These are phyloP conservation scores for Danio choprae DNA, from an alignment of 2,797 vertebrate genomes.

Conservation along the genomic window DNA sequence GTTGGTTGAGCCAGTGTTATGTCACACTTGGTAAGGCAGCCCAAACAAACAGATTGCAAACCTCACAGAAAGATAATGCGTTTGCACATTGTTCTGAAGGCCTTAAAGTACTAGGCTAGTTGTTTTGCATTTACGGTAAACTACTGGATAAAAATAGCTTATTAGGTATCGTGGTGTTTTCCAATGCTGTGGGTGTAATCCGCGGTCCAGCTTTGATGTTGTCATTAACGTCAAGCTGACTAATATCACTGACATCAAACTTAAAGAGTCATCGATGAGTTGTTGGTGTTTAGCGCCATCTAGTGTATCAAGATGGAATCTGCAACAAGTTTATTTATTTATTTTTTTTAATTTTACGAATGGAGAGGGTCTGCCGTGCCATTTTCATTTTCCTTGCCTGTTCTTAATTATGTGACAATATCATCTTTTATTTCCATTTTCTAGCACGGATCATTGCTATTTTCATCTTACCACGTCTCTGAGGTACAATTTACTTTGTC, in stretches of 20 bases:
- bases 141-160: neutral
- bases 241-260: neutral
- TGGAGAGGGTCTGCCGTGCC: neutral
- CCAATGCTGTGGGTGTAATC: neutral
- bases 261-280: neutral
- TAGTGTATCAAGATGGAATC: constrained; percentile 28
- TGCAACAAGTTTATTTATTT: neutral
- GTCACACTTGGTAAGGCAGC: constrained; percentile 5
- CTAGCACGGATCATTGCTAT: neutral
- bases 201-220: neutral
- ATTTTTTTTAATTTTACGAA: neutral
- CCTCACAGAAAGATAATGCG: constrained; percentile 53
- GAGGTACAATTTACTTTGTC: neutral
- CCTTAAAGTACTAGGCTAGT: neutral
- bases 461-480: neutral
- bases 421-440: too few relatives aligned
- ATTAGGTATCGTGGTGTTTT: neutral
- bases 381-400: neutral
- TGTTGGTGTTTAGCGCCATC: constrained; percentile 41
- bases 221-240: neutral
- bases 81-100: constrained; percentile 1
- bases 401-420: neutral
- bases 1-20: constrained; percentile 8
- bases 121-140: neutral
- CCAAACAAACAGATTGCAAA: constrained; percentile 35